Evolutionary conservation across 2,888 invertebrate genomes (phyloP).

Genomic region (Allygus modestus): DNA sequence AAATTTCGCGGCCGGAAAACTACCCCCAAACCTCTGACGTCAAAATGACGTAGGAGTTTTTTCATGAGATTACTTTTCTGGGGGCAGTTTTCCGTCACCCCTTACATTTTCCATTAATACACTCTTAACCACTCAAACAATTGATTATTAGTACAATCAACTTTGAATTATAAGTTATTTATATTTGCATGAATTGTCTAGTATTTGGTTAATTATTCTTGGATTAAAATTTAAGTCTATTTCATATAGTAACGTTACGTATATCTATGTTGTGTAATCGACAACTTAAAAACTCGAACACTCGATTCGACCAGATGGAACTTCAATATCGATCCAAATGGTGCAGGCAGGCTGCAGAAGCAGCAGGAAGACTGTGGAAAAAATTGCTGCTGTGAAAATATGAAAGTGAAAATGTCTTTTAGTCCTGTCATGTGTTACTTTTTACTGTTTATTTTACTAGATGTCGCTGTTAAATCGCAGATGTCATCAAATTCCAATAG

Average conservation of each 20-base stretch:
- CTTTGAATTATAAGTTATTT: too few species aligned
- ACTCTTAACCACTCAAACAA: too few species aligned
- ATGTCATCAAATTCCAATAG: slow-evolving; percentile 85
- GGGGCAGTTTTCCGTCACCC: too few species aligned
- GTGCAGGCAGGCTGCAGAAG: slow-evolving; percentile 45
- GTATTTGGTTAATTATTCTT: too few species aligned
- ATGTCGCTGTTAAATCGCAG: slow-evolving; percentile 82
- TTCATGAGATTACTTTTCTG: too few species aligned
- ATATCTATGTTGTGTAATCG: background rate
- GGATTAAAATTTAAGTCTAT: too few species aligned
- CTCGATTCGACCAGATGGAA: slow-evolving; percentile 9
- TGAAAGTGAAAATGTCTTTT: slow-evolving; percentile 64
- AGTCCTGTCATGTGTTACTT: slow-evolving; percentile 76
- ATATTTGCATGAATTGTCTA: too few species aligned
- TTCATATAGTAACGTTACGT: slow-evolving; percentile 1
- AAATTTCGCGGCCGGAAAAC: too few species aligned
- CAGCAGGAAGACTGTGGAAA: slow-evolving; percentile 5
- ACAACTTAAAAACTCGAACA: background rate
- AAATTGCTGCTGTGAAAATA: slow-evolving; percentile 48
- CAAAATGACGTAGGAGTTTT: too few species aligned
- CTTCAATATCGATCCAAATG: slow-evolving; percentile 32
- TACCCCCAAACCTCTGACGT: too few species aligned
- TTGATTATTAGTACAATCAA: too few species aligned
- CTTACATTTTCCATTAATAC: too few species aligned
- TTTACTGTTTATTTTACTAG: slow-evolving; percentile 82